Base-by-base conservation (phyloP, 2,113 vertebrate genomes). In the Strigops habroptila region DNA sequence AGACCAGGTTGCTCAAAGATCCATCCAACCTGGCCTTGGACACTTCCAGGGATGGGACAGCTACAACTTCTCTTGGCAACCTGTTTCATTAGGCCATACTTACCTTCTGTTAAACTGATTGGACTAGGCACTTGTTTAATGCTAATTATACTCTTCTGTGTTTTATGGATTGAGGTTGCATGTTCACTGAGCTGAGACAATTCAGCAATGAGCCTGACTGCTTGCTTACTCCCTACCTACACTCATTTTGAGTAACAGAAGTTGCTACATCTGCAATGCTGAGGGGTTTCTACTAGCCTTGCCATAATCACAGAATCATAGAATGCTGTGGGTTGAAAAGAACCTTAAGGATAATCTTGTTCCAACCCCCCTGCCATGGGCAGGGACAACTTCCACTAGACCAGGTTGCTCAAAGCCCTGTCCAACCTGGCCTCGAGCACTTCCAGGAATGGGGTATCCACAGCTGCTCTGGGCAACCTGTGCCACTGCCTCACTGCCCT, bases 71-170 rank as follows among this genome's bases (percentile, higher is more conserved):
- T n/a, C 21, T 35, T 14, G 22, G 33, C 33, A 59, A 23, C 33
- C n/a, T 59, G 14, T 59, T 59, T 39, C 81, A 73, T 91, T 82
- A 92, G 69, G 41, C 77, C 12, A 0, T 83, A 48, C 65, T 88
- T 91, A 62, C 59, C 52, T 79, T 82, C 76, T 55, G 59, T 91
- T 90, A 80, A 95, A 33, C 33, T 93, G 84, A 95, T 74, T 77
- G 60, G 53, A 92, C 46, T 65, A 33, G 18, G 67, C 86, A 82
- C 84, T 88, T 77, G 37, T 65, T 91, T 96, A 88, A 94, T 92
- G 93, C 69, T 97, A 91, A 95, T 95, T 97, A 96, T 28, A 69
- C 51, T 77, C 82, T 74, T 51, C 30, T 18, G 60, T 93, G 83
- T 69, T 89, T 91, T 80, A 93, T 94, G 81, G 88, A 96, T 94